Percentiles rank a stretch among this genome's conserved stretches.
phyloP scores from a whole-genome alignment of 2,113 vertebrate species.

The Casuarius casuarius region DNA sequence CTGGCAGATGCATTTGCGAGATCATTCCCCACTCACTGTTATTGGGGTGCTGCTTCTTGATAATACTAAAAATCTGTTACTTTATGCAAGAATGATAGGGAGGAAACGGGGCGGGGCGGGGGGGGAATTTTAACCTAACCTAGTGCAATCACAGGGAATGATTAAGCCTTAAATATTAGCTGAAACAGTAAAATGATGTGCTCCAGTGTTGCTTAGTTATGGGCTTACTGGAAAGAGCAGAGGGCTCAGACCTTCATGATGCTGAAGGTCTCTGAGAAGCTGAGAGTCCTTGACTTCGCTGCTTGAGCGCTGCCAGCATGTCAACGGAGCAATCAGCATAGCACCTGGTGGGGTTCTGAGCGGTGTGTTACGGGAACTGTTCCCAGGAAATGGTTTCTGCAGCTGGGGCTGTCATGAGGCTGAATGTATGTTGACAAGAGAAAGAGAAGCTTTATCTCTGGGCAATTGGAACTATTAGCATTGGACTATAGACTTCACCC shows the following conservation, averaged over 20 bases:
- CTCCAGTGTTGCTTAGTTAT: not conserved
- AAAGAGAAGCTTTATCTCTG: not conserved
- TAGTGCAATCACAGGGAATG: not conserved
- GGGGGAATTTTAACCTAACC: not conserved
- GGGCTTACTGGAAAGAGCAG: not conserved
- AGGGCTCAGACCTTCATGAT: not conserved
- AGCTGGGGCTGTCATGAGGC: not conserved
- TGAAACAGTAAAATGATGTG: not conserved
- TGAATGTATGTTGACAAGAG: not conserved
- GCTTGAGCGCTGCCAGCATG: not conserved
- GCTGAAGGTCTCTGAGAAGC: not conserved
- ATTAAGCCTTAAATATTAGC: not conserved
- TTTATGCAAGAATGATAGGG: not conserved
- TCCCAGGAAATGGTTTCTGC: not conserved
- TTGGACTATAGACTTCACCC: not conserved
- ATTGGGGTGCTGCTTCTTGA: not conserved
- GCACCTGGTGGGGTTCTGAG: not conserved
- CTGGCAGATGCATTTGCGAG: not conserved
- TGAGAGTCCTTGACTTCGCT: not conserved
- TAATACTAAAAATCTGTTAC: not conserved
- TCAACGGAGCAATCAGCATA: not conserved
- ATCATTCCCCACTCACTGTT: not conserved
- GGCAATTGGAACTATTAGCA: not conserved
- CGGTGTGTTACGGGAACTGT: not conserved
- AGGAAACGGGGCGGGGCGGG: no score